Conservation (phyloP, 2,113 vertebrate species). For the Labeo catla region DNA sequence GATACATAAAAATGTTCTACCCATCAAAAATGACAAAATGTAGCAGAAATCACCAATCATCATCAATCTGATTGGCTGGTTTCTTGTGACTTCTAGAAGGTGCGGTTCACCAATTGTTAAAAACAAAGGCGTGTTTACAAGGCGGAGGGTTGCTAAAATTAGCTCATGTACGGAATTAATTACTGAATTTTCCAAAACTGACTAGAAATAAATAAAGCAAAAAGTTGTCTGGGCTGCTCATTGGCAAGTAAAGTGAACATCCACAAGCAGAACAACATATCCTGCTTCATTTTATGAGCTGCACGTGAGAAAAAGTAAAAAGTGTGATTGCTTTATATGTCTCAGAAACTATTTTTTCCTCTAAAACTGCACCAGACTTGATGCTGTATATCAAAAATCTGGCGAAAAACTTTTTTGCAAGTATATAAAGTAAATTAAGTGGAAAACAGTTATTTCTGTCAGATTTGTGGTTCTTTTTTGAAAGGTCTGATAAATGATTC, state of each 20-base stretch:
- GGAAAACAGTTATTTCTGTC: not conserved
- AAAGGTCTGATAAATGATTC: not conserved
- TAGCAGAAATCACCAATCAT: too few relatives aligned
- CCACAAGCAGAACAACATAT: too few relatives aligned
- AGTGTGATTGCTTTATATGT: not conserved
- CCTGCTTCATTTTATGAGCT: too few relatives aligned
- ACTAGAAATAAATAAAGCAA: too few relatives aligned
- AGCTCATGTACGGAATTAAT: too few relatives aligned
- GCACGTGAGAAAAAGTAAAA: not conserved
- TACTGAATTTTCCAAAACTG: too few relatives aligned
- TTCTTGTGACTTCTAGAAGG: not conserved
- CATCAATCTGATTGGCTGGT: not conserved
- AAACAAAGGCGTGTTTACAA: not conserved
- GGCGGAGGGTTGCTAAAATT: not conserved
- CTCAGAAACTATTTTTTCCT: not conserved
- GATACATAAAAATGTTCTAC: too few relatives aligned
- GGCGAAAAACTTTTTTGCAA: not conserved
- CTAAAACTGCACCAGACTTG: not conserved
- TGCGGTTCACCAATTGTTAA: not conserved
- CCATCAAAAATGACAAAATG: too few relatives aligned
- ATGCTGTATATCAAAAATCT: not conserved
- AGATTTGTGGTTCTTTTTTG: not conserved
- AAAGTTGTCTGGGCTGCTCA: too few relatives aligned
- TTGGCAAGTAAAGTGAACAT: too few relatives aligned
- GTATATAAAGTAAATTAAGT: not conserved